These are phyloP conservation scores for Heteromormyrus szaboi DNA, from an alignment of 2,797 vertebrate species.

Conservation along the genomic window DNA sequence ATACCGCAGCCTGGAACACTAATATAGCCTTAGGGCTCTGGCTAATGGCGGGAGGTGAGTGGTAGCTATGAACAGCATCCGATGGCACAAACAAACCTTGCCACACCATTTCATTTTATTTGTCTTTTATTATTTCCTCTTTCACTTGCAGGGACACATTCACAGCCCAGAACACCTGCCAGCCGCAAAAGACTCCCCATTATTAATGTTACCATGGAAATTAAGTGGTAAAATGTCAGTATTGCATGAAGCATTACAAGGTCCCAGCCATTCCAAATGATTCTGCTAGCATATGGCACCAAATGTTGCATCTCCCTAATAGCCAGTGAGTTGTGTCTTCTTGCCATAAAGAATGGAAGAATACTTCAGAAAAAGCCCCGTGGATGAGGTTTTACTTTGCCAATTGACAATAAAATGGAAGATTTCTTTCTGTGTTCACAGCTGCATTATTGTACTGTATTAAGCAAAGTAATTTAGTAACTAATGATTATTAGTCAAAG, in stretches of 20 bases:
- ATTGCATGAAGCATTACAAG: conserved; percentile 52
- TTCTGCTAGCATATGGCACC: conserved; percentile 69
- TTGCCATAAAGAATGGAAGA: conserved; percentile 35
- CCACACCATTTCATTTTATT: not conserved
- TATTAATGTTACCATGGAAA: conserved; percentile 60
- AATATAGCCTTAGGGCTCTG: not conserved
- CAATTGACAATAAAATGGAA: conserved; percentile 4
- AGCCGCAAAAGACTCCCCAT: conserved; percentile 19
- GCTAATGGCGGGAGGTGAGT: not conserved
- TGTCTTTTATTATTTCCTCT: conserved; percentile 16
- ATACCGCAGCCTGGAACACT: not conserved
- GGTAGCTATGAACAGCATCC: not conserved
- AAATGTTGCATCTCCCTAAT: conserved; percentile 64
- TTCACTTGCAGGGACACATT: conserved; percentile 33
- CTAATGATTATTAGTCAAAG: not conserved
- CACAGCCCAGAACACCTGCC: conserved; percentile 25
- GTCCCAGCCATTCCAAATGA: conserved; percentile 59
- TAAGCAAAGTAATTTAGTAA: not conserved
- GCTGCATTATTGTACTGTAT: not conserved
- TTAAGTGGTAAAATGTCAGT: conserved; percentile 65
- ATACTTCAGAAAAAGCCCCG: not conserved
- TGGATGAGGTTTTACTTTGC: conserved; percentile 9
- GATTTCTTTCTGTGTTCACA: not conserved
- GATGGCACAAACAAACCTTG: not conserved
- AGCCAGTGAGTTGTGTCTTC: conserved; percentile 56